A percentile compares a stretch with the other conserved stretches of the same genome.
Conservation (phyloP, 2,113 vertebrate genomes). For the Pogona vitticeps region DNA sequence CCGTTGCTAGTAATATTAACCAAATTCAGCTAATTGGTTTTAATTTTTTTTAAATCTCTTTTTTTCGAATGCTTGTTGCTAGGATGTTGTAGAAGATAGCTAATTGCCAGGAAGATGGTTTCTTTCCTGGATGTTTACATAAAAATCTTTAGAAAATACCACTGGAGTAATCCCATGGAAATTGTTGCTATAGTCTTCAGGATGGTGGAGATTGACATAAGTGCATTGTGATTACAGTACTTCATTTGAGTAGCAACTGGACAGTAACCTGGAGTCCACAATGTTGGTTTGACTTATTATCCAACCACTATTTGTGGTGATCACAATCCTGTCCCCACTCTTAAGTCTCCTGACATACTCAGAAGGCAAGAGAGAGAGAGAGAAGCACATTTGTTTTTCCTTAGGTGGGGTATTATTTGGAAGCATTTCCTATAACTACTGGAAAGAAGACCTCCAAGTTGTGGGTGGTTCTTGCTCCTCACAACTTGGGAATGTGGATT, state of each 20-base stretch:
- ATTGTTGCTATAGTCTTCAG: neutral
- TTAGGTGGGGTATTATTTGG: neutral
- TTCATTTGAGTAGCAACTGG: neutral
- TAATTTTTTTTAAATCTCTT: neutral
- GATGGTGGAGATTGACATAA: neutral
- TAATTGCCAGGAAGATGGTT: neutral
- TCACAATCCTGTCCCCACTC: neutral
- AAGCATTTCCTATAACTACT: neutral
- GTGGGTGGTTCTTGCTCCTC: neutral
- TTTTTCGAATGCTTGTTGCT: neutral
- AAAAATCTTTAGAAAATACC: neutral
- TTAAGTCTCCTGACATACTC: neutral
- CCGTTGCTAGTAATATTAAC: neutral
- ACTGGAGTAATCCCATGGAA: neutral
- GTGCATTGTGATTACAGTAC: neutral
- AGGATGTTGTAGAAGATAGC: slow-evolving; percentile 10
- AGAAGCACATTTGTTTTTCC: neutral
- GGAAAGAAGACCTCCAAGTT: neutral
- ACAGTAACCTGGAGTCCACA: neutral
- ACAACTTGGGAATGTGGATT: neutral
- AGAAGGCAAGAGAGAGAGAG: neutral
- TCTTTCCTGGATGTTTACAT: neutral
- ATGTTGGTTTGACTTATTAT: neutral
- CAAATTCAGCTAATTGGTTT: neutral
- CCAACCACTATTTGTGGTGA: neutral